These are phyloP conservation scores for Taeniopygia guttata DNA, from an alignment of 2,797 vertebrate genomes.

Conservation along the genomic window DNA sequence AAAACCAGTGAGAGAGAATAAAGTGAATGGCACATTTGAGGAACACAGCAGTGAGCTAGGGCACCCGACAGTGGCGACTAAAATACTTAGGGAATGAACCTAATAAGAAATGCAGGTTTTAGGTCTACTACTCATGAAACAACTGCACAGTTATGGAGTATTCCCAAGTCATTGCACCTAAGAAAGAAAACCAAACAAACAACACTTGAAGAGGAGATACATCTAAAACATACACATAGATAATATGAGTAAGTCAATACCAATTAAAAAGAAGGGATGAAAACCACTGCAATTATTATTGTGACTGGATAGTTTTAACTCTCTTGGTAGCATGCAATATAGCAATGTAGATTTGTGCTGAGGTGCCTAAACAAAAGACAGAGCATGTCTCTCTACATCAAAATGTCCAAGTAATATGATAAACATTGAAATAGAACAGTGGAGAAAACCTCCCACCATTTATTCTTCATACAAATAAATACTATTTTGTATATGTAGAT, in stretches of 20 bases:
- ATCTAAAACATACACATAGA: neutral
- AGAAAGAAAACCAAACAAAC: neutral
- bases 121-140: neutral
- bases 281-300: conserved; percentile 2
- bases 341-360: conserved; percentile 48
- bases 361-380: conserved; percentile 51
- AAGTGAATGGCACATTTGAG: neutral
- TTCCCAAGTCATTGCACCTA: neutral
- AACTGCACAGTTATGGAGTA: neutral
- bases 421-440: conserved; percentile 52
- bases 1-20: neutral
- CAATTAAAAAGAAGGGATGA: conserved; percentile 63
- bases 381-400: conserved; percentile 19
- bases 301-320: conserved; percentile 49
- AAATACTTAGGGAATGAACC: neutral
- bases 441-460: neutral
- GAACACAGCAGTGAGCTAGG: neutral
- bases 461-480: neutral
- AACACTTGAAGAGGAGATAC: neutral
- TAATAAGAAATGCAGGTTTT: neutral
- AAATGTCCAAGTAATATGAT: conserved; percentile 43
- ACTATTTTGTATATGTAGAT: neutral
- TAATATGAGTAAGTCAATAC: conserved; percentile 44
- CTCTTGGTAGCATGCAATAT: conserved; percentile 19
- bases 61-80: neutral